Evolutionary conservation across 2,888 invertebrate species (phyloP).

Genomic region (Pycnomerus fuliginosus): DNA sequence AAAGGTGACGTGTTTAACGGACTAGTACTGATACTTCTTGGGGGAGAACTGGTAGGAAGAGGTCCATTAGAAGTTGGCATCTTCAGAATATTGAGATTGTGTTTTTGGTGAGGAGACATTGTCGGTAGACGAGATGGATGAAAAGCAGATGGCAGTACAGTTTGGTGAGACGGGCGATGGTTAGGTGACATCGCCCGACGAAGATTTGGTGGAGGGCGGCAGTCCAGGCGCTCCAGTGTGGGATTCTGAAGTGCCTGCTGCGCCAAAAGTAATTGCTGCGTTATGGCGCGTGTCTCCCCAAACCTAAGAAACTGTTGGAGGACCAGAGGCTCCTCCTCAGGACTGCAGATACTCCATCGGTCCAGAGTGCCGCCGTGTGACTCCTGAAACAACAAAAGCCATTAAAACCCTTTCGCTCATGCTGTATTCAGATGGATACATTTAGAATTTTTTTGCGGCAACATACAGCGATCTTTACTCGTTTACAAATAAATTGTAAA

Average conservation of each 20-base stretch:
- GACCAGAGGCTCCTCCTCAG: conserved; percentile 88
- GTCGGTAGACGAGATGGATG: conserved; percentile 51
- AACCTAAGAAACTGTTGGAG: conserved; percentile 90
- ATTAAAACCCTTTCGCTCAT: conserved; percentile 9
- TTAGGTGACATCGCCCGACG: conserved; percentile 67
- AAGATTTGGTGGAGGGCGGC: conserved; percentile 48
- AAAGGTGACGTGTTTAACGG: conserved; percentile 71
- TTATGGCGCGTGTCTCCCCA: conserved; percentile 83
- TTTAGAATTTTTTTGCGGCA: too few species aligned
- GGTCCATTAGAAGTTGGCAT: conserved; percentile 54
- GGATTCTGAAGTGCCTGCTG: conserved; percentile 62
- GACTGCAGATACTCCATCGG: conserved; percentile 84
- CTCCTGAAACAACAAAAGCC: conserved; percentile 38
- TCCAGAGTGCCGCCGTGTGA: conserved; percentile 74
- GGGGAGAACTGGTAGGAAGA: conserved; percentile 63
- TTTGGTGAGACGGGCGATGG: conserved; percentile 63
- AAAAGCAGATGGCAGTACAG: conserved; percentile 54
- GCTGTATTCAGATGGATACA: too few species aligned
- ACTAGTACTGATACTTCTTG: conserved; percentile 60
- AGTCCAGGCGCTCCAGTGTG: conserved; percentile 59
- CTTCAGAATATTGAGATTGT: conserved; percentile 53
- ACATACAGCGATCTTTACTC: too few species aligned
- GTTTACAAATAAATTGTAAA: too few species aligned
- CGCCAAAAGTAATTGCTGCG: conserved; percentile 65
- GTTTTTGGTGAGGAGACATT: conserved; percentile 54